Evolutionary conservation across 2,888 invertebrate genomes (phyloP).

Genomic region (Diogma glabrata): DNA sequence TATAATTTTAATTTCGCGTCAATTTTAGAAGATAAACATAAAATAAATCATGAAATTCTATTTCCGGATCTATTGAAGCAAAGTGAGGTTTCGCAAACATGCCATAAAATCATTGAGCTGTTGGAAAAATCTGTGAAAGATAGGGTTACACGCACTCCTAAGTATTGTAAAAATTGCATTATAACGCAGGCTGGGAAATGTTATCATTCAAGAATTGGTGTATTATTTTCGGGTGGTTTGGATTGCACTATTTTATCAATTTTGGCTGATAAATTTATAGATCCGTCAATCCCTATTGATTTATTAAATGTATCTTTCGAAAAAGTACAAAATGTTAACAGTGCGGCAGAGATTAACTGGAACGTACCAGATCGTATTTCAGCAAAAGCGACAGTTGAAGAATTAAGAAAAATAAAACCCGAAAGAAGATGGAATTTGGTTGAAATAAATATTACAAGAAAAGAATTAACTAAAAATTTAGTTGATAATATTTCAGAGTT

Average conservation of each 20-base stretch:
- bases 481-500: conserved; percentile 54
- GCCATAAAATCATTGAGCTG: conserved; percentile 39
- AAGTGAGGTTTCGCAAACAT: conserved; percentile 32
- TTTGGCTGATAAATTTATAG: conserved; percentile 59
- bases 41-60: conserved; percentile 14
- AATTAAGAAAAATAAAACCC: conserved; percentile 58
- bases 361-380: conserved; percentile 78
- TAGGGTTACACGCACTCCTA: conserved; percentile 48
- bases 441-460: conserved; percentile 60
- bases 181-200: conserved; percentile 31
- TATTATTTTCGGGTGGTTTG: conserved; percentile 92
- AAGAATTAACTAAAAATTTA: conserved; percentile 50
- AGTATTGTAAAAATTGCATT: conserved; percentile 49
- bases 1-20: not conserved
- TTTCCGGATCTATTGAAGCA: conserved; percentile 37
- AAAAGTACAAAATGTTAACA: conserved; percentile 25
- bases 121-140: conserved; percentile 47
- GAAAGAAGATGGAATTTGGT: conserved; percentile 71
- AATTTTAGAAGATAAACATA: conserved; percentile 24
- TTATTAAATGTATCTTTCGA: conserved; percentile 91
- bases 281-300: conserved; percentile 61
- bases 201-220: conserved; percentile 54
- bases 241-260: conserved; percentile 88
- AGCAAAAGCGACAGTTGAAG: conserved; percentile 55
- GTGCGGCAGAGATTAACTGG: conserved; percentile 34